phyloP scores from a whole-genome alignment of 2,888 invertebrate species.

The Elaeidobius kamerunicus region DNA sequence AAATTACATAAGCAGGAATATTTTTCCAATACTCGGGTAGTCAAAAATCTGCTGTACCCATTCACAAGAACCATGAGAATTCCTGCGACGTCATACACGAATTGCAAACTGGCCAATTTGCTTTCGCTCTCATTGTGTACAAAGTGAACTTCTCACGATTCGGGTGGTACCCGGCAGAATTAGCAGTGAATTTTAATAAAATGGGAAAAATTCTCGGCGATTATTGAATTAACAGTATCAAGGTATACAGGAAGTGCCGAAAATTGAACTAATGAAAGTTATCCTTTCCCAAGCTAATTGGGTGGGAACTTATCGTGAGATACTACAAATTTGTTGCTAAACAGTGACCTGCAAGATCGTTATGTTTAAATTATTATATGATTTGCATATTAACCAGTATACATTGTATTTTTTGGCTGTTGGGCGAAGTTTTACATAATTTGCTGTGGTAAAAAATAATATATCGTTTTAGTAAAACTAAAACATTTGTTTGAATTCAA shows the following conservation, averaged over 20 bases:
- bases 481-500: no score
- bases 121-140: conserved; percentile 6
- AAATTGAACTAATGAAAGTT: conserved; percentile 11
- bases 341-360: background rate
- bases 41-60: no score
- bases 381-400: background rate
- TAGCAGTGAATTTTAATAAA: conserved; percentile 9
- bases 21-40: no score
- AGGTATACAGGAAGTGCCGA: conserved; percentile 7
- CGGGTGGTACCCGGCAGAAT: background rate
- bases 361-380: background rate
- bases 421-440: no score
- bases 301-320: conserved; percentile 7
- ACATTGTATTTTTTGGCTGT: no score
- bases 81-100: background rate
- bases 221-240: conserved; percentile 4
- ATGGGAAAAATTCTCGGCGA: conserved; percentile 5
- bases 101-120: no score
- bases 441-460: no score
- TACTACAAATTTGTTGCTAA: background rate
- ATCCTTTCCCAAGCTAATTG: conserved; percentile 2
- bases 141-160: conserved; percentile 4
- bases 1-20: no score
- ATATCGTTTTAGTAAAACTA: no score
- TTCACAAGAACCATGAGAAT: no score